Evolutionary conservation across 2,888 invertebrate species (phyloP), one percentile per base, ranked within the genome.

Genomic region (Melinaea marsaeus): DNA sequence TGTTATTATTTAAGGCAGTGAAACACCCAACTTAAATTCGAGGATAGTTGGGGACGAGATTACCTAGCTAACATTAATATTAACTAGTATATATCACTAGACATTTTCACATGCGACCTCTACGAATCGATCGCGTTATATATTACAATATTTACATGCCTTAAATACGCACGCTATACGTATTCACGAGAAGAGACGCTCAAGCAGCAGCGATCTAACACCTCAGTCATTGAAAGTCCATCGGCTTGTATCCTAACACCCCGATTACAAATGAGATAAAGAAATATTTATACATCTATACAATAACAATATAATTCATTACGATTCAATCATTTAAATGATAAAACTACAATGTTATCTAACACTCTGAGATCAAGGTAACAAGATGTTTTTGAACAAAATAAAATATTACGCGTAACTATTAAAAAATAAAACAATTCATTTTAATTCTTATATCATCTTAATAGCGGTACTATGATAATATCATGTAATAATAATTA

Each of bases 41-140:
- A 90, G 88, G 88, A 86, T 84, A 85, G 90, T 90, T 87, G 90
- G 90, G 90, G 86, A 87, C 86, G 84, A 89, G 84, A 88, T 90
- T 90, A 89, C 88, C 90, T 90, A 90, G 90, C 90, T 90, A 90
- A 90, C 80, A 84, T 88, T 89, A 81, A 77, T 74, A 80, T 76
- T 81, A 90, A 84, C 85, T 88, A 84, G 86, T 87, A 85, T 79
- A 85, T 89, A 89, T 84, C 81, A 85, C 88, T 90, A 89, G 85
- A 87, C 81, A 86, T 88, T 88, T 86, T 86, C 88, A 88, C 88
- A 86, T 76, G 77, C 88, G 87, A 82, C 88, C 86, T 84, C 85
- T 88, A 87, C 84, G 81, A 76, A 81, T 79, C 83, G 86, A 84
- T 76, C 90, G 86, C 86, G 78, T 81, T 79, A 83, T 86, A 87